Base-by-base conservation (phyloP, 2,113 vertebrate species). In the Gobio gobio region DNA sequence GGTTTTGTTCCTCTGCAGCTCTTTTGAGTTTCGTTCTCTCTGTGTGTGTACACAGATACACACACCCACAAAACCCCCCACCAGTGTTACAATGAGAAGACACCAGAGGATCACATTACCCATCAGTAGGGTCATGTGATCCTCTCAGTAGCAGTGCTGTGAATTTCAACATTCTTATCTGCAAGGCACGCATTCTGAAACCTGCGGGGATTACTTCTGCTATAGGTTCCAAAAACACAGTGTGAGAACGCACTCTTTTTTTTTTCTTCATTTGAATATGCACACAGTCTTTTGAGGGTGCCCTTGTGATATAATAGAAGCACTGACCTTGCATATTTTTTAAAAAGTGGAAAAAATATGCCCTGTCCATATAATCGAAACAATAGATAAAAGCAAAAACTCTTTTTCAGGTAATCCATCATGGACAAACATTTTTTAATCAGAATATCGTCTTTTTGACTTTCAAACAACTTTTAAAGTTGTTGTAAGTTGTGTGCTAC, bases 91-190 rank as follows among this genome's bases (percentile, higher is more conserved):
- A 51, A 64, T 14, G 45, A 68, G 61, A 81, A 81, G 78, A 81
- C 61, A 68, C 24, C 51, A 68, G 24, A 68, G 64, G 68, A 81
- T 86, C 84, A 81, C 68, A 64, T 86, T 86, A 82, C 84, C 54
- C 66, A 81, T 75, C 77, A 36, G 51, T 51, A 58, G 40, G 45
- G 24, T 26, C 66, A 74, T 14, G 78, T 85, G 77, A 80, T 81
- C 76, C 40, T 29, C 26, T 33, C 36, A 36, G 45, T 59, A 36
- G 59, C 83, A 51, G 76, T 18, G 49, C 76, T 20, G 36, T 56
- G 63, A 58, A 85, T 70, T 80, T 59, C 33, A 79, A 61, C 77
- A 61, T 43, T 43, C 59, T 74, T 54, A 68, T 49, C 74, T 77
- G 33, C 22, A 63, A 51, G 10, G 33, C 66, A 83, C 45, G 56